Evolutionary conservation across 2,113 vertebrate species (phyloP).

Genomic region (Donacobius atricapilla): DNA sequence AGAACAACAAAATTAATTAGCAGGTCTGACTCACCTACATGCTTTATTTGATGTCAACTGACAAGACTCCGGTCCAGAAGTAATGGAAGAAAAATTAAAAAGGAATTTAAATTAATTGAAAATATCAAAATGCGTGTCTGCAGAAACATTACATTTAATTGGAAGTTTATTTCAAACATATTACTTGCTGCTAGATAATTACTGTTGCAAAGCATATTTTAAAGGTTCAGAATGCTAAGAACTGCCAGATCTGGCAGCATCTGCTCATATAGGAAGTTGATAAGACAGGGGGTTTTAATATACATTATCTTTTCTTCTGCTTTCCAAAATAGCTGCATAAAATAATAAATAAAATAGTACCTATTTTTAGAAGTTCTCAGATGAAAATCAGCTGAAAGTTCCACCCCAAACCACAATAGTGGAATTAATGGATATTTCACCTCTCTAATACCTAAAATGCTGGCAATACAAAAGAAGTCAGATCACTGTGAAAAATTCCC

Average conservation of each 20-base stretch:
- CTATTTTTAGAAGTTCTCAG: neutral
- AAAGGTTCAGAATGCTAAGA: neutral
- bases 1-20: neutral
- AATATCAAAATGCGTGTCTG: neutral
- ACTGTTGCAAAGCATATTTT: neutral
- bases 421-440: neutral
- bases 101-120: neutral
- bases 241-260: neutral
- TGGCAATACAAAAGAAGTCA: neutral
- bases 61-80: neutral
- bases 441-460: neutral
- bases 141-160: neutral
- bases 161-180: neutral
- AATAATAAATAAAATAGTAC: neutral
- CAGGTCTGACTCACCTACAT: neutral
- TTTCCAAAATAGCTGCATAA: neutral
- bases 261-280: neutral
- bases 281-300: neutral
- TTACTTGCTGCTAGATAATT: neutral
- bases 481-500: neutral
- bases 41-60: neutral
- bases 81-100: neutral
- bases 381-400: neutral
- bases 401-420: neutral
- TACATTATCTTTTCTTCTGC: neutral